Evolutionary conservation across 2,888 invertebrate species (phyloP).

Genomic region (Cybosia mesomella): DNA sequence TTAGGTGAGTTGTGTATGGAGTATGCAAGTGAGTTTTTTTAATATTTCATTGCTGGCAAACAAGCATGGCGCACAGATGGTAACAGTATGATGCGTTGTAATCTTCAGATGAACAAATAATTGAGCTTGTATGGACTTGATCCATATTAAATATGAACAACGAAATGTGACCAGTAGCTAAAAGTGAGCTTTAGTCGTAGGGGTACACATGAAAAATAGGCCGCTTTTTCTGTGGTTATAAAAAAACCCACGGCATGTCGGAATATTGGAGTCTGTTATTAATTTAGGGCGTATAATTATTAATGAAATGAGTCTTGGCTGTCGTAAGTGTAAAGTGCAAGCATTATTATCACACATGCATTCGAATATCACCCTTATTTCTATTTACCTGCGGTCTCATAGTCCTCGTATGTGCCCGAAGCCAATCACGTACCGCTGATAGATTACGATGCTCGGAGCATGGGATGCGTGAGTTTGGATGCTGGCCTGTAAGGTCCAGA

Average conservation of each 20-base stretch:
- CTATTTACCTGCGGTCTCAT: conserved; percentile 74
- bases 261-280: not conserved
- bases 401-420: conserved; percentile 80
- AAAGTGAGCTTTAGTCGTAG: too few relatives aligned
- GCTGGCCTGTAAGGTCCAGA: conserved; percentile 92
- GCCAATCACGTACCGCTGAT: conserved; percentile 89
- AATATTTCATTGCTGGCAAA: not conserved
- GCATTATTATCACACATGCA: conserved; percentile 17
- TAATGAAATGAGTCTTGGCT: not conserved
- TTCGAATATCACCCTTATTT: conserved; percentile 10
- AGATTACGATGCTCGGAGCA: conserved; percentile 92
- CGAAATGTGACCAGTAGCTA: too few relatives aligned
- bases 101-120: too few relatives aligned
- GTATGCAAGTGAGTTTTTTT: not conserved
- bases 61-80: not conserved
- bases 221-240: not conserved
- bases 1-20: not conserved
- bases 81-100: not conserved
- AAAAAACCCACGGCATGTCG: too few relatives aligned
- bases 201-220: not conserved
- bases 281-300: not conserved
- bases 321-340: not conserved
- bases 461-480: conserved; percentile 93
- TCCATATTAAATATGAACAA: too few relatives aligned
- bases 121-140: too few relatives aligned